These are phyloP conservation scores for Cyphomyrmex costatus DNA, from an alignment of 1,140 invertebrate genomes.

Conservation along the genomic window DNA sequence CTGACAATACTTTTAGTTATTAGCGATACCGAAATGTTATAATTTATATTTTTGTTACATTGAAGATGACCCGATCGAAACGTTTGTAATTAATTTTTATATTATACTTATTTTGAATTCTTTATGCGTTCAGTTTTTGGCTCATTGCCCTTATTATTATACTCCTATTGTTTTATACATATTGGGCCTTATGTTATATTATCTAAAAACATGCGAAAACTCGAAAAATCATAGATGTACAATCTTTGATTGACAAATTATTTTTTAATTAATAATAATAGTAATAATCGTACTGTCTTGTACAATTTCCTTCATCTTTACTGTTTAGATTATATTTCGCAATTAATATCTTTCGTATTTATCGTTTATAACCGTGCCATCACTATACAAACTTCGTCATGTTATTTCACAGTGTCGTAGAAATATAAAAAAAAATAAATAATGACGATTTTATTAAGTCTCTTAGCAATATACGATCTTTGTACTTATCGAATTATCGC, in stretches of 20 bases:
- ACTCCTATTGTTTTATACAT: no score
- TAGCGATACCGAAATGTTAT: no score
- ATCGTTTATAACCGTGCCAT: not conserved
- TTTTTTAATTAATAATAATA: slow-evolving; percentile 11
- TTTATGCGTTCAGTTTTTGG: no score
- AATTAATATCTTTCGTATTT: not conserved
- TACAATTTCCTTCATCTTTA: slow-evolving; percentile 10
- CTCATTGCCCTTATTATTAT: no score
- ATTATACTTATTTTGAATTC: no score
- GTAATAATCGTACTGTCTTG: not conserved
- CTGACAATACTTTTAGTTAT: no score
- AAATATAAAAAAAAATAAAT: not conserved
- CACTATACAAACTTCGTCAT: not conserved
- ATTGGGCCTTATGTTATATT: no score
- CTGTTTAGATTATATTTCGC: not conserved
- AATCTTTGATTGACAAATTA: not conserved
- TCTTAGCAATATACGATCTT: not conserved
- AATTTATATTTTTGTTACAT: no score
- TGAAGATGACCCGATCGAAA: no score
- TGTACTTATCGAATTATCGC: slow-evolving; percentile 38
- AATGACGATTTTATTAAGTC: not conserved
- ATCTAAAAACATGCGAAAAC: no score
- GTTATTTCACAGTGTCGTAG: not conserved
- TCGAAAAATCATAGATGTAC: not conserved
- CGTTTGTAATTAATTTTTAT: no score